Evolutionary conservation across 1,140 invertebrate species (phyloP).

Genomic region (Steinernema feltiae): DNA sequence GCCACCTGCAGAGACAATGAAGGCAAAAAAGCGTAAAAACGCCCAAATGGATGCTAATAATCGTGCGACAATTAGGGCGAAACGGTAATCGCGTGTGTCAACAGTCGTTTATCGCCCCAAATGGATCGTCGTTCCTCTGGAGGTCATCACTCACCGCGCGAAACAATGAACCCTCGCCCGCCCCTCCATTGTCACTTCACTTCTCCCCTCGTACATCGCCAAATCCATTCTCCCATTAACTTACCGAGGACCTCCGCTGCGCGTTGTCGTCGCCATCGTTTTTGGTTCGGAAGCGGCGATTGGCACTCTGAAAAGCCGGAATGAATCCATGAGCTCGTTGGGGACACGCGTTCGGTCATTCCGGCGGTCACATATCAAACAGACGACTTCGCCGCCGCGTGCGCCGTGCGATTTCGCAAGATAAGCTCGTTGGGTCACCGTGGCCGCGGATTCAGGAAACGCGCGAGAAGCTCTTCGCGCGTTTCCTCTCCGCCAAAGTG

Average conservation of each 20-base stretch:
- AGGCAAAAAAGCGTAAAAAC: neutral
- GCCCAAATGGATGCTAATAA: conserved; percentile 5
- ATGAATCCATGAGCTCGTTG: neutral
- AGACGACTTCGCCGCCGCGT: neutral
- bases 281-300: neutral
- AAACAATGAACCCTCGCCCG: neutral
- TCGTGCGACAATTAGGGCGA: neutral
- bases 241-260: neutral
- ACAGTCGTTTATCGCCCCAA: conserved; percentile 12
- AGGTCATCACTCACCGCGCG: neutral
- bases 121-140: neutral
- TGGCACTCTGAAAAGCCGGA: neutral
- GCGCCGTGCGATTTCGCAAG: too few relatives aligned
- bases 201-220: neutral
- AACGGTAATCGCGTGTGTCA: conserved; percentile 10
- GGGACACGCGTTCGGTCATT: neutral
- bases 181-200: neutral
- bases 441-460: neutral
- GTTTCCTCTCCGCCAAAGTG: neutral
- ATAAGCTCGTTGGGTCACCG: neutral
- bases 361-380: neutral
- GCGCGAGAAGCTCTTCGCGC: too few relatives aligned
- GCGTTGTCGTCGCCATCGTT: neutral
- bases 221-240: neutral
- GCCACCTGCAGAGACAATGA: neutral